These are phyloP conservation scores for Mareca penelope DNA, from an alignment of 2,797 vertebrate species.

Conservation along the genomic window DNA sequence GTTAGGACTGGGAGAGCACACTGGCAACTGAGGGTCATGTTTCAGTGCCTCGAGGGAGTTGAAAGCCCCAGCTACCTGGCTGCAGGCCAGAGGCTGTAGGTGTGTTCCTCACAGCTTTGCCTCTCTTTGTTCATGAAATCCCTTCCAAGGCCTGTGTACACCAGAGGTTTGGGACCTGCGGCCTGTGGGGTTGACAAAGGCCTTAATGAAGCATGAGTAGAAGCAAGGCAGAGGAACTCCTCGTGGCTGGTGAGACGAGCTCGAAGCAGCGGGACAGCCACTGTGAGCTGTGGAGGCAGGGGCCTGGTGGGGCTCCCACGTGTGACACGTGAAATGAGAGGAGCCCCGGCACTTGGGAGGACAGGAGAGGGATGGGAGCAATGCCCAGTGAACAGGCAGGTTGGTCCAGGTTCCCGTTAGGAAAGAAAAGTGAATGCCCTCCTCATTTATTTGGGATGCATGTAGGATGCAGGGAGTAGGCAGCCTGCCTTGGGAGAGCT, in stretches of 20 bases:
- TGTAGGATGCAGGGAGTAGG: background rate
- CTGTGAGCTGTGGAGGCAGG: background rate
- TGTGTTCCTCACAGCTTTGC: background rate
- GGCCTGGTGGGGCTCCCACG: background rate
- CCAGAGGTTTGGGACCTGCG: background rate
- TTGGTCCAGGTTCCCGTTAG: background rate
- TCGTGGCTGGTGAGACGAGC: background rate
- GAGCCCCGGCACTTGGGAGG: too few species aligned
- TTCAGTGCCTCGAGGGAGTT: background rate
- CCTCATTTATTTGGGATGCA: too few species aligned
- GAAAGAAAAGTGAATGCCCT: background rate
- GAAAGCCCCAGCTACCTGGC: conserved; percentile 3
- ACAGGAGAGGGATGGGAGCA: background rate
- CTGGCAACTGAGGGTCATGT: background rate
- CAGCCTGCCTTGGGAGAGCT: background rate
- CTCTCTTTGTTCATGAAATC: background rate
- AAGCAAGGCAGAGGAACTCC: background rate
- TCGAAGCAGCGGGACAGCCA: too few species aligned
- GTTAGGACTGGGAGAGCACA: background rate
- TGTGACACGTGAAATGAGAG: background rate
- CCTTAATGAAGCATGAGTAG: background rate
- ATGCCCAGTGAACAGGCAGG: too few species aligned
- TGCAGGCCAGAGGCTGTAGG: background rate
- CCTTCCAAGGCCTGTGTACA: background rate
- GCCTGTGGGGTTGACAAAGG: background rate